Conservation (phyloP, 2,888 invertebrate species). For the Dynastes grantii region DNA sequence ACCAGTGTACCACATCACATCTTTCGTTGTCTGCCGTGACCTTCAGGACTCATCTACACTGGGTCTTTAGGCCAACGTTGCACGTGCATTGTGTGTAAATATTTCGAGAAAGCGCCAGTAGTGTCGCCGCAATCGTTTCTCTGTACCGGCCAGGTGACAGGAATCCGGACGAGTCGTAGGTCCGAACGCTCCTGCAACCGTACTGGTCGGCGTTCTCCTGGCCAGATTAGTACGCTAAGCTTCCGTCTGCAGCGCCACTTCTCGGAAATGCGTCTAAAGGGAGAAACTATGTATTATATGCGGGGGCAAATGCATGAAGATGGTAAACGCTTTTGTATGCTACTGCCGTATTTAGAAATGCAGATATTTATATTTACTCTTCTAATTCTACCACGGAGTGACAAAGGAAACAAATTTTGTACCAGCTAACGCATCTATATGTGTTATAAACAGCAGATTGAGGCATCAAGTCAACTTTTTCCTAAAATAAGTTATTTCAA, state of each 20-base stretch:
- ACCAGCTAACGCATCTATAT: no score
- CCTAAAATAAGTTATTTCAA: no score
- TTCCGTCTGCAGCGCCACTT: constrained; percentile 56
- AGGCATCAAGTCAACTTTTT: no score
- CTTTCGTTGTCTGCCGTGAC: constrained; percentile 33
- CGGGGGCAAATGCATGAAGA: constrained; percentile 5
- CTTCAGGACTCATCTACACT: constrained; percentile 44
- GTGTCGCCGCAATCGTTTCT: constrained; percentile 40
- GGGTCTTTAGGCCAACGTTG: constrained; percentile 40
- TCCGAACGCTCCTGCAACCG: constrained; percentile 60
- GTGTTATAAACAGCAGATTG: no score
- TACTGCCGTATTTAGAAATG: neutral
- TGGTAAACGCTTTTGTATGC: neutral
- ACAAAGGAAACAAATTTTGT: no score
- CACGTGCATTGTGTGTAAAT: constrained; percentile 44
- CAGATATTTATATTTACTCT: neutral
- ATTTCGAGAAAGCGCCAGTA: constrained; percentile 35
- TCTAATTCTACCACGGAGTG: no score
- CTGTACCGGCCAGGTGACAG: constrained; percentile 35
- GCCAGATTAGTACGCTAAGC: constrained; percentile 53
- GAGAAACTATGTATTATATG: constrained; percentile 20
- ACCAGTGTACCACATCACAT: constrained; percentile 22
- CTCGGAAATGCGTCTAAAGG: constrained; percentile 39
- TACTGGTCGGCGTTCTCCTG: constrained; percentile 59
- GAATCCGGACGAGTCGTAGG: constrained; percentile 51